Base-by-base conservation (phyloP, 2,797 vertebrate genomes). In the Acanthurus lineatus region DNA sequence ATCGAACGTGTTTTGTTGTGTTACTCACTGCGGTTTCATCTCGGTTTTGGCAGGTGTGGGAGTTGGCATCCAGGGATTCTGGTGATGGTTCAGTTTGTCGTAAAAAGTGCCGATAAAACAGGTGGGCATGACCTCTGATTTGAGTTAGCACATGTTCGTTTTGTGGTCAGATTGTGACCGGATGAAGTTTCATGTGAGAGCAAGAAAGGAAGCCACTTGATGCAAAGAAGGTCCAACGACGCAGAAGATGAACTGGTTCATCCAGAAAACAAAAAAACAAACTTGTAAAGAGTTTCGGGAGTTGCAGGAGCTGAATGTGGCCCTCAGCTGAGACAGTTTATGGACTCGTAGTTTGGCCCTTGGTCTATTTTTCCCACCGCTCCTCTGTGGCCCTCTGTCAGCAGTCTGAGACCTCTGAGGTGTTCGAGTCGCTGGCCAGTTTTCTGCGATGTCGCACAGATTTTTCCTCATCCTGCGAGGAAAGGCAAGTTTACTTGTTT, bases 351-450 rank as follows among this genome's bases (percentile, higher is more conserved):
- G 22, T 64, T 73, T 80, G 66, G 75, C 73, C 72, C 67, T 68
- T 82, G 59, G 61, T 76, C 53, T 38, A 52, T 42, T 69, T 64
- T 45, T 76, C 47, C 38, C 20, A 25, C 19, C 35, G 6, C 38
- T 81, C 67, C 60, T 45, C 76, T 0, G 0, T 49, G 49, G 68
- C 64, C 73, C 79, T 65, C 73, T 84, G 90, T 95, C 93, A 96
- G 91, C 92, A 94, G 90, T 96, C 96, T 0, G 95, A 95, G 20
- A 95, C 85, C 77, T 96, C 95, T 0, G 95, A 95, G 45, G 91
- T 87, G 91, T 94, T 94, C 60, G 93, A 91, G 73, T 95, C 95
- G 19, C 88, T 94, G 77, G 91, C 44, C 35, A 91, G 69, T 76
- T 92, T 93, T 76, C 89, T 89, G 62, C 96, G 93, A 69, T 94